Base-by-base conservation (phyloP, 2,888 invertebrate genomes). In the Lepidochitona cinerea region DNA sequence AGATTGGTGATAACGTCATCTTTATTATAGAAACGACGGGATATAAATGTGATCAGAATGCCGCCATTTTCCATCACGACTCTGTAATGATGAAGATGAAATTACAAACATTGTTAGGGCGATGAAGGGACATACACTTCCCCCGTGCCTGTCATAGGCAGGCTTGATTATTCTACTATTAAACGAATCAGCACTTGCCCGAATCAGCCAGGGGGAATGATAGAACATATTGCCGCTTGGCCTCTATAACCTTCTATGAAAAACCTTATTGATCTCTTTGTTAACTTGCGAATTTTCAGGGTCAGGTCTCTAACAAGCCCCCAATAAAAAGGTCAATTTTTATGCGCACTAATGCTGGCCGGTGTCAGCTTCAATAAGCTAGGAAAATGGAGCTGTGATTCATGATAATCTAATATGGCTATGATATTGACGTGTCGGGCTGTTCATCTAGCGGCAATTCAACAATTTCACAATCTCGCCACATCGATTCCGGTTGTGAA, bases 371-470 rank as follows among this genome's bases (percentile, higher is more conserved):
- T 29, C 59, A 59, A 59, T 59, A 59, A 59, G 59, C 59, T 59
- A 59, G 59, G 59, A 59, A 59, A 59, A 59, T 59, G 59, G 59
- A 59, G 12, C 59, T 32, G 59, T 59, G 59, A 59, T 59, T 59
- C 59, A 59, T 59, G 59, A 59, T 59, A 59, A 59, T 59, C 26
- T 32, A 59, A 59, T 59, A 59, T 59, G 59, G 29, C 59, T 59
- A 59, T 59, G 59, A 59, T 59, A 59, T 59, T 59, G 59, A 59
- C 59, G 59, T 59, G 59, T 59, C 29, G 29, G 23, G 14, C 59
- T 59, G 59, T 59, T 59, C 59, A 59, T 59, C 59, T 59, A 59
- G 59, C 59, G 59, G 59, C 59, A 59, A 59, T 59, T 59, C 59
- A 59, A 59, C 59, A 59, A 59, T 59, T 59, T 26, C 59, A 59